Evolutionary conservation across 2,888 invertebrate genomes (phyloP).

Genomic region (Bombylius major): DNA sequence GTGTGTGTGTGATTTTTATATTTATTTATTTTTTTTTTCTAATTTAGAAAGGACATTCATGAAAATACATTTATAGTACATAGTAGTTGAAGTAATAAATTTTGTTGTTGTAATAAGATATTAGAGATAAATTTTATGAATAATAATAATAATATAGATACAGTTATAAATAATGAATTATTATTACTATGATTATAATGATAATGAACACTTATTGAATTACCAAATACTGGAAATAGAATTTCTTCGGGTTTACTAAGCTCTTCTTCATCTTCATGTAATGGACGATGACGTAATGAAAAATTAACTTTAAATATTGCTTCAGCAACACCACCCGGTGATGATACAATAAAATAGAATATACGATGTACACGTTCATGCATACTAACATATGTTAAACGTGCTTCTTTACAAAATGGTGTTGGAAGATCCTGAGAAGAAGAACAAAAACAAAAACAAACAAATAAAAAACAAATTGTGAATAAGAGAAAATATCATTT

Average conservation of each 20-base stretch:
- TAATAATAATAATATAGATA: too few relatives aligned
- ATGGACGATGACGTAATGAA: slow-evolving; percentile 33
- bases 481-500: background rate
- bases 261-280: slow-evolving; percentile 34
- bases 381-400: slow-evolving; percentile 37
- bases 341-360: slow-evolving; percentile 36
- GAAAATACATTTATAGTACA: slow-evolving; percentile 7
- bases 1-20: slow-evolving; percentile 1
- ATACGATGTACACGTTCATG: slow-evolving; percentile 36
- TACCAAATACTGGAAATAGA: slow-evolving; percentile 35
- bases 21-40: slow-evolving; percentile 1
- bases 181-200: background rate
- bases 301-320: slow-evolving; percentile 36
- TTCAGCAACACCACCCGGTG: slow-evolving; percentile 36
- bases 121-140: too few relatives aligned
- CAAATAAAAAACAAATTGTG: background rate
- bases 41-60: slow-evolving; percentile 8
- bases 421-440: slow-evolving; percentile 32
- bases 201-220: slow-evolving; percentile 3
- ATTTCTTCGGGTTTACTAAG: slow-evolving; percentile 37
- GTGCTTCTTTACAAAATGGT: slow-evolving; percentile 37
- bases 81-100: too few relatives aligned
- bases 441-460: background rate
- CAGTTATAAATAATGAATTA: background rate
- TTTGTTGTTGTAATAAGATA: too few relatives aligned